phyloP scores from a whole-genome alignment of 2,888 invertebrate genomes.

The Conops quadrifasciatus region DNA sequence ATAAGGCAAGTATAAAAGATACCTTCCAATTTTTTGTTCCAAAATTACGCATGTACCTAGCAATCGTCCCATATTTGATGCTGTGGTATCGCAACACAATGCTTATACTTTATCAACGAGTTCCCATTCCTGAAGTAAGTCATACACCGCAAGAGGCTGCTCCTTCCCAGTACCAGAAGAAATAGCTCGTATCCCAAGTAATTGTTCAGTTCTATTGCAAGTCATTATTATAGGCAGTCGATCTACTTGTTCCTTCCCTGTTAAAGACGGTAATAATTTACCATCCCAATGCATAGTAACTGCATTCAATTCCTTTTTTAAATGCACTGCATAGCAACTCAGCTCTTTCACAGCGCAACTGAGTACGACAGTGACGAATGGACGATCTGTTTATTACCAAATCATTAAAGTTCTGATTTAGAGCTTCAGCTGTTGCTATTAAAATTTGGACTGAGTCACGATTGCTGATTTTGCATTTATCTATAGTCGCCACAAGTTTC shows the following conservation, averaged over 20 bases:
- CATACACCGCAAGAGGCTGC: slow-evolving; percentile 23
- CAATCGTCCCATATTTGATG: slow-evolving; percentile 47
- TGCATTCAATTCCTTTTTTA: slow-evolving; percentile 10
- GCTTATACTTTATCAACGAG: slow-evolving; percentile 43
- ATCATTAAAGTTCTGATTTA: background rate
- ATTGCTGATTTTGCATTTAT: background rate
- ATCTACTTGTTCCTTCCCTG: slow-evolving; percentile 20
- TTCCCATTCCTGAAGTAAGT: slow-evolving; percentile 41
- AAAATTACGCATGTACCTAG: slow-evolving; percentile 47
- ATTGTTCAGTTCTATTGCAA: slow-evolving; percentile 28
- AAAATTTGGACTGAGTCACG: background rate
- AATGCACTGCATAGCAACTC: background rate
- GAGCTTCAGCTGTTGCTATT: slow-evolving; percentile 11
- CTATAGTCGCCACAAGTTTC: slow-evolving; percentile 1
- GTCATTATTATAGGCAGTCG: no score
- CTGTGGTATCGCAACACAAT: slow-evolving; percentile 46
- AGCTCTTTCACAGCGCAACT: background rate
- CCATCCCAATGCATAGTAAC: slow-evolving; percentile 25
- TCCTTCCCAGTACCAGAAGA: slow-evolving; percentile 23
- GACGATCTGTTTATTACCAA: slow-evolving; percentile 5
- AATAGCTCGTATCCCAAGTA: slow-evolving; percentile 26
- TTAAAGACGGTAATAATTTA: slow-evolving; percentile 28
- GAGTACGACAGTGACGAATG: background rate
- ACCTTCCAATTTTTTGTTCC: slow-evolving; percentile 42
- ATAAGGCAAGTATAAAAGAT: slow-evolving; percentile 38